Evolutionary conservation across 2,113 vertebrate genomes (phyloP).

Genomic region (Fregetta grallaria): DNA sequence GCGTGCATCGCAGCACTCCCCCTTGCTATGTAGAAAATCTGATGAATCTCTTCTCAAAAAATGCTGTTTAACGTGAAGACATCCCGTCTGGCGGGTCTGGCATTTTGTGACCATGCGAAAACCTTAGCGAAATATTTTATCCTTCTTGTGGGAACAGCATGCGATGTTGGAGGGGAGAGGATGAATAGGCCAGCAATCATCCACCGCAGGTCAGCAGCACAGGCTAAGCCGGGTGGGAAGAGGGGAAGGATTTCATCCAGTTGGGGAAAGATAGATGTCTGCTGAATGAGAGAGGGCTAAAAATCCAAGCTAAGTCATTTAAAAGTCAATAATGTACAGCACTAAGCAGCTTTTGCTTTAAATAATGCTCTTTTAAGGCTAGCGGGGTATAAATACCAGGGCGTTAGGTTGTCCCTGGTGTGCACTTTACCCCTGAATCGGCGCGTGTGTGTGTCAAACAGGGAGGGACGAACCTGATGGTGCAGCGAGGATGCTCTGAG

Average conservation of each 20-base stretch:
- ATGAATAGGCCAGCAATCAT: not conserved
- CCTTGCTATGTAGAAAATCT: not conserved
- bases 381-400: not conserved
- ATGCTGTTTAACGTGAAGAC: not conserved
- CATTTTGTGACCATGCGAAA: accelerated
- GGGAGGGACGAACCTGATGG: not conserved
- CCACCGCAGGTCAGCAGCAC: not conserved
- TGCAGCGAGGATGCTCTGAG: not conserved
- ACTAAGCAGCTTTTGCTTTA: not conserved
- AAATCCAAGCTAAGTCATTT: not conserved
- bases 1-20: not conserved
- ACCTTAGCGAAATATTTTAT: not conserved
- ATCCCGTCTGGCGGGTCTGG: not conserved
- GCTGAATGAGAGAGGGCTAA: not conserved
- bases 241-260: not conserved
- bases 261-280: not conserved
- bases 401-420: not conserved
- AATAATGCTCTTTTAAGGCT: not conserved
- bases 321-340: not conserved
- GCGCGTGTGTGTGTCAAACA: not conserved
- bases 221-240: not conserved
- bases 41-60: not conserved
- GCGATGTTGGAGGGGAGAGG: not conserved
- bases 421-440: not conserved
- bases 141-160: not conserved